A percentile compares a stretch with the other conserved stretches of the same genome.
phyloP scores from a whole-genome alignment of 2,113 vertebrate species.

The Cavia aperea region DNA sequence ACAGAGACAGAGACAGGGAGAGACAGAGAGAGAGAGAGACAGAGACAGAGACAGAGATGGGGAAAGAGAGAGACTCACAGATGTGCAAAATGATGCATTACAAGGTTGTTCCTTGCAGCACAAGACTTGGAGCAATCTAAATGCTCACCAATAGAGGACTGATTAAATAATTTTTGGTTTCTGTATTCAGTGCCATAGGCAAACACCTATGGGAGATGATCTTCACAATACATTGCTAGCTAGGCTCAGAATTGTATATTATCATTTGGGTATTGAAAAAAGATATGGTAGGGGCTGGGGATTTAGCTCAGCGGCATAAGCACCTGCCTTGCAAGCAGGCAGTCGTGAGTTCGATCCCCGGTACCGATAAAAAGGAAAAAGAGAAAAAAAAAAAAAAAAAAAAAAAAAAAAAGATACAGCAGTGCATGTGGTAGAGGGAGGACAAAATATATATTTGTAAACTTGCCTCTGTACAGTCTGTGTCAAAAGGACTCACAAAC shows the following conservation, averaged over 20 bases:
- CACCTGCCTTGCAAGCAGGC: too few relatives aligned
- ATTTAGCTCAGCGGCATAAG: too few relatives aligned
- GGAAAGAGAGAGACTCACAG: neutral
- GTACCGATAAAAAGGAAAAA: too few relatives aligned
- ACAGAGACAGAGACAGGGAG: too few relatives aligned
- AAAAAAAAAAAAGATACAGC: too few relatives aligned
- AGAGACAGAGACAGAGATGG: neutral
- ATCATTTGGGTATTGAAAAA: neutral
- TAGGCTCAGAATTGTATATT: neutral
- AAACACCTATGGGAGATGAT: neutral
- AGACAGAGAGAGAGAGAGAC: too few relatives aligned
- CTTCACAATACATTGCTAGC: neutral
- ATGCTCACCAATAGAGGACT: neutral
- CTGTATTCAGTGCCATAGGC: neutral
- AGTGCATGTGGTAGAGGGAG: neutral
- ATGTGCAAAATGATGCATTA: neutral
- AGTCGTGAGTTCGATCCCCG: too few relatives aligned
- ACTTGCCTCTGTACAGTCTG: neutral
- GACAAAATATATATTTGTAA: neutral
- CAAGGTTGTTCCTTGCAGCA: rapidly evolving
- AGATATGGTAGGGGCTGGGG: too few relatives aligned
- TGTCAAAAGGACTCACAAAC: neutral
- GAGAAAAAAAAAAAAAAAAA: too few relatives aligned
- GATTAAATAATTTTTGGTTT: neutral
- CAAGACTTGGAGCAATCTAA: neutral